These are phyloP conservation scores for Oryzias javanicus DNA, from an alignment of 2,113 vertebrate species.

Conservation along the genomic window DNA sequence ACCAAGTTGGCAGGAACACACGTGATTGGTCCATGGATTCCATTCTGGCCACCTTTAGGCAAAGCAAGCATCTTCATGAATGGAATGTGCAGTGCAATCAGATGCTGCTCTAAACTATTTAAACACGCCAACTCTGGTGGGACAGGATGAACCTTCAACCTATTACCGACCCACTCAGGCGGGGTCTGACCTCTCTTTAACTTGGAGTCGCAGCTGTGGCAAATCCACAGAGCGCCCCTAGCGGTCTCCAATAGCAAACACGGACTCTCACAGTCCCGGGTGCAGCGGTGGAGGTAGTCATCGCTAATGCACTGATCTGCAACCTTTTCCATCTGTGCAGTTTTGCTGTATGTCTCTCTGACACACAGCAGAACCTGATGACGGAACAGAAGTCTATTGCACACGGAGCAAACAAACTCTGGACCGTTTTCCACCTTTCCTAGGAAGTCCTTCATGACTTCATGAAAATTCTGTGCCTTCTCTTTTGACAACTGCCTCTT, in stretches of 20 bases:
- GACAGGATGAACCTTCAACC: not conserved
- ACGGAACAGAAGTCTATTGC: no score
- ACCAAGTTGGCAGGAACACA: not conserved
- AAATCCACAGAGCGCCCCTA: not conserved
- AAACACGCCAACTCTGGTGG: not conserved
- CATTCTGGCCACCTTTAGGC: not conserved
- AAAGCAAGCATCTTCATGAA: not conserved
- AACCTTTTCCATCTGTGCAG: not conserved
- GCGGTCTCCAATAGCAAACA: not conserved
- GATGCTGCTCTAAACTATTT: constrained; percentile 1
- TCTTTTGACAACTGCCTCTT: no score
- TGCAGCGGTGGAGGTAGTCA: not conserved
- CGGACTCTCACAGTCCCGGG: not conserved
- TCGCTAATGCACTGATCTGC: not conserved
- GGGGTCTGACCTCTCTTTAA: not conserved
- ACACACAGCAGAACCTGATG: no score
- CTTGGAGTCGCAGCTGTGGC: not conserved
- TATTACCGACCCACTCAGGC: not conserved
- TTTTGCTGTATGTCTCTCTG: no score
- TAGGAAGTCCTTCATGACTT: no score
- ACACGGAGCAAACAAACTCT: no score
- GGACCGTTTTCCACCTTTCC: no score
- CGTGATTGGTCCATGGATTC: not conserved
- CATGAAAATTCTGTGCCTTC: no score
- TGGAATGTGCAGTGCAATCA: not conserved